Conservation (phyloP, 2,113 vertebrate genomes). For the Neotragus moschatus region DNA sequence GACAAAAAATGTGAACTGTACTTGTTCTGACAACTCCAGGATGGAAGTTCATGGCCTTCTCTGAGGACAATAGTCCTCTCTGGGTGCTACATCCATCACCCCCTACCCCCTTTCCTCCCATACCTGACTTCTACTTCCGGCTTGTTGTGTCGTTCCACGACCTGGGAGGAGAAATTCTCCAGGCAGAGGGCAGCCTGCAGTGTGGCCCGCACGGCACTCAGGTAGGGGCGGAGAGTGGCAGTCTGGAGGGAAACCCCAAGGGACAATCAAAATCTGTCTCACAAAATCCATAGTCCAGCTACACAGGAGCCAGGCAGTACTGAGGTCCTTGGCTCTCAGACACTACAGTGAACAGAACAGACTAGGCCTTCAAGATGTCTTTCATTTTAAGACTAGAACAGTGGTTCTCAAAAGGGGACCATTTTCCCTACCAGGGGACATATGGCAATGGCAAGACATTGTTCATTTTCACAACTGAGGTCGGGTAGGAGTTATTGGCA, state of each 20-base stretch:
- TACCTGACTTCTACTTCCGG: slow-evolving; percentile 99
- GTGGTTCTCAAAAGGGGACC: neutral
- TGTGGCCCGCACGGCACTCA: slow-evolving; percentile 96
- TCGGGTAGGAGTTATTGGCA: neutral
- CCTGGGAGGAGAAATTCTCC: slow-evolving; percentile 99
- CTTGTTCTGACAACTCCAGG: neutral
- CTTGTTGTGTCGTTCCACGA: slow-evolving; percentile 98
- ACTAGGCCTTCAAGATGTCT: neutral
- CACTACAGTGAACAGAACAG: neutral
- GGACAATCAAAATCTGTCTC: neutral
- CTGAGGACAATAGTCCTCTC: neutral
- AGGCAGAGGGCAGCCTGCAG: slow-evolving; percentile 97
- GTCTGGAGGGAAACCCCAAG: slow-evolving; percentile 81
- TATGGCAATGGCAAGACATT: neutral
- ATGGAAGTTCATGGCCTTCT: neutral
- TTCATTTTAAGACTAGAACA: neutral
- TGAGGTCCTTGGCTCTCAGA: neutral
- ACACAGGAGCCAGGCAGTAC: neutral
- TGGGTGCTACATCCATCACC: neutral
- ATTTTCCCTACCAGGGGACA: neutral
- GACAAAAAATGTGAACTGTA: neutral
- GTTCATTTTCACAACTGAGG: neutral
- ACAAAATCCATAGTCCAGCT: neutral
- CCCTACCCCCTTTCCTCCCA: slow-evolving; percentile 26
- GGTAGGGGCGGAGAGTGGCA: slow-evolving; percentile 96